Percentiles rank a stretch among this genome's conserved stretches.
Evolutionary conservation across 2,797 vertebrate genomes (phyloP).

Genomic region (Sylvia borin): DNA sequence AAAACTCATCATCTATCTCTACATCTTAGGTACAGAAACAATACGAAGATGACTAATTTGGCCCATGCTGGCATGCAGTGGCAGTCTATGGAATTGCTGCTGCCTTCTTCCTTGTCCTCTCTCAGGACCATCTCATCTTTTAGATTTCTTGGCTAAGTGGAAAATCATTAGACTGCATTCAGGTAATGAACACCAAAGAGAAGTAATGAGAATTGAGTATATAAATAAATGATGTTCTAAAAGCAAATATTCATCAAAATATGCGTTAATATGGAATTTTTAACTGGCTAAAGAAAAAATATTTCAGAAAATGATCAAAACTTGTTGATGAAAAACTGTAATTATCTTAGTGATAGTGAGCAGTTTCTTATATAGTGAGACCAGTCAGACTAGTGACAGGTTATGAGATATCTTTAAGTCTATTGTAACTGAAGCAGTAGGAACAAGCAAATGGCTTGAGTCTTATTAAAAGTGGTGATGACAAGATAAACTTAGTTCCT

Average conservation of each 20-base stretch:
- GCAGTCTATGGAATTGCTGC: neutral
- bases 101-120: neutral
- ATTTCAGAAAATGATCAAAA: neutral
- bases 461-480: neutral
- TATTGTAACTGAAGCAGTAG: neutral
- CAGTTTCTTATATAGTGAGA: neutral
- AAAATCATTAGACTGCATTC: neutral
- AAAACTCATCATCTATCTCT: neutral
- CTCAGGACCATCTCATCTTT: neutral
- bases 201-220: neutral
- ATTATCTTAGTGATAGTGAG: neutral
- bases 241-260: neutral
- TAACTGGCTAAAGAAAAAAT: neutral
- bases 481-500: neutral
- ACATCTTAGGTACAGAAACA: neutral
- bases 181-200: neutral
- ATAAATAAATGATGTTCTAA: neutral
- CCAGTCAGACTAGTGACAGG: neutral
- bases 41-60: neutral
- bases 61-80: too few species aligned
- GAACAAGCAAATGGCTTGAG: neutral
- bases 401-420: neutral
- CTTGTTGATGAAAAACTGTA: neutral
- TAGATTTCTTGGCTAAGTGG: neutral
- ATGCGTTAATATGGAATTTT: neutral